Evolutionary conservation across 2,797 vertebrate species (phyloP), one percentile per base, ranked within the genome.

Genomic region (Champsocephalus esox): DNA sequence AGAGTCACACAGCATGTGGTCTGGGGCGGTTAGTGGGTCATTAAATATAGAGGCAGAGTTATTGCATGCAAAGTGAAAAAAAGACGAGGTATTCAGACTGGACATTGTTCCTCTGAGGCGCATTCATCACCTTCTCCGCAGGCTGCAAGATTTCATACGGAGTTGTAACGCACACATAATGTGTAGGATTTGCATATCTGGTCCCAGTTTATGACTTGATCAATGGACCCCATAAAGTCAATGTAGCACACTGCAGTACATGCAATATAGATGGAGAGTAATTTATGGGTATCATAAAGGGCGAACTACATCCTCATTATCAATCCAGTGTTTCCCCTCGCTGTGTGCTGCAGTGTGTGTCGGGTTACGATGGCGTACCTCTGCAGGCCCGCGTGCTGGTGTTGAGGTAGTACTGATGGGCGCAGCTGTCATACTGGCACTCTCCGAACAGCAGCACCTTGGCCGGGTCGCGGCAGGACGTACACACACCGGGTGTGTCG

Each of bases 361-460:
- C 5, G 44, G 7, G 64, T 50, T 34, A 56, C 0, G 43, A 52
- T 0, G 0, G 21, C 1, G 8, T 86, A 99, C 98, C 98, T 96
- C 87, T 96, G 94, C 98, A 99, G 4, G 85, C 92, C 19, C 83
- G 95, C 50, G 88, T 97, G 28, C 92, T 92, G 59, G 95, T 79
- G 79, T 99, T 97, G n/a, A 99, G 95, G 82, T 97, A 99, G 73
- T 99, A 96, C 88, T 97, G 98, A 12, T 96, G 97, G 56, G 97
- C 93, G 12, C 98, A 99, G 92, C 79, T 96, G 87, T 98, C 95
- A 0, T 96, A 94, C 71, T 94, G 97, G 83, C 98, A 99, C 17
- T 99, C 97, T 12, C 97, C 97, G 2, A 98, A 98, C 70, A 97
- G 92, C 81, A 99, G 94, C 48, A 99, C 97, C 83, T 96, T 97